A percentile compares a stretch with the other conserved stretches of the same genome.
These are phyloP conservation scores for Melanotaenia trifasciata DNA, from an alignment of 2,797 vertebrate genomes.

Conservation along the genomic window DNA sequence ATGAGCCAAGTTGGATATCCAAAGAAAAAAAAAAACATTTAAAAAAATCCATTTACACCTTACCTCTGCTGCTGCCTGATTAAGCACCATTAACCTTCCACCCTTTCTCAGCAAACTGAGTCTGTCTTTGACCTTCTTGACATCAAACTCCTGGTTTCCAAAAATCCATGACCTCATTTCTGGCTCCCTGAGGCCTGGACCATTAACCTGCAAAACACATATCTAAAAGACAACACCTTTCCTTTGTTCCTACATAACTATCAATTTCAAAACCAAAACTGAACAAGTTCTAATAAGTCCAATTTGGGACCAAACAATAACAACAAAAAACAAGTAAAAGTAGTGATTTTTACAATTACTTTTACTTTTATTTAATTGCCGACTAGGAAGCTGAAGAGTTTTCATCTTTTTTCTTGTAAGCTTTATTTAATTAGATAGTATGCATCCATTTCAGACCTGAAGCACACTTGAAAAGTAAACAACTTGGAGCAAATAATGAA, in stretches of 20 bases:
- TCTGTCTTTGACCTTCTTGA: slow-evolving; percentile 47
- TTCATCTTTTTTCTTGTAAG: background rate
- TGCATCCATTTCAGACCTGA: background rate
- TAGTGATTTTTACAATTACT: background rate
- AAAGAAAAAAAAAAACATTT: slow-evolving; percentile 24
- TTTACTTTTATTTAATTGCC: background rate
- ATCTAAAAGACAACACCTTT: background rate
- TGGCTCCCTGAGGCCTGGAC: slow-evolving; percentile 38
- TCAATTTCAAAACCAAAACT: background rate
- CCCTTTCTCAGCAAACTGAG: slow-evolving; percentile 27
- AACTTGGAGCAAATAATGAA: background rate
- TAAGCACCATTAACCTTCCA: slow-evolving; percentile 64
- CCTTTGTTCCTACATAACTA: slow-evolving; percentile 17
- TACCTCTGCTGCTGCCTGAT: slow-evolving; percentile 46
- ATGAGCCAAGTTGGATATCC: slow-evolving; percentile 54
- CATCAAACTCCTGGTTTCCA: slow-evolving; percentile 40
- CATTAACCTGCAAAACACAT: slow-evolving; percentile 34
- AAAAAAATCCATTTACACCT: slow-evolving; percentile 19
- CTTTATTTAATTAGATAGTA: background rate
- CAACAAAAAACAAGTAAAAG: background rate
- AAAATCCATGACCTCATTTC: slow-evolving; percentile 58
- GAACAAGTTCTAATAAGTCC: background rate
- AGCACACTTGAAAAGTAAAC: background rate
- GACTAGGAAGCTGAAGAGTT: background rate
- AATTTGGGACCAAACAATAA: background rate